Evolutionary conservation across 2,113 vertebrate genomes (phyloP), one percentile per base, ranked within the genome.

Genomic region (Lucifuga dentata): DNA sequence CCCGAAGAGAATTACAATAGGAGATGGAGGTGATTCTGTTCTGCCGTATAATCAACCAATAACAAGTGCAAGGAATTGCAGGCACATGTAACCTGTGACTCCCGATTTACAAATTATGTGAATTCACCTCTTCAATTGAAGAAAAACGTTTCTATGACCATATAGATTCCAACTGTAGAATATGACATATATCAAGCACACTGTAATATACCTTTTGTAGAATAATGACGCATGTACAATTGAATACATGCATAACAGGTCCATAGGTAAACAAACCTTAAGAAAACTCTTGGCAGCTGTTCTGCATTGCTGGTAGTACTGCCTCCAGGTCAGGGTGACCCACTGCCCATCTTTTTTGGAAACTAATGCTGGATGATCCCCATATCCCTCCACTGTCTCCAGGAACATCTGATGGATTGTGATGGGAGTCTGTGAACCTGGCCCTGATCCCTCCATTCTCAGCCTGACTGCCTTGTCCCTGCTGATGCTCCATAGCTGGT

Each of bases 251-350:
- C 48, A 66, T 16, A 33, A 11, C 4, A 17, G 20, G 16, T 52
- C 5, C 5, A 21, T 6, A n/a, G 21, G 50, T 29, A 59, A 16
- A 81, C 90, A 53, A 17, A 94, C 94, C 93, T 91, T 93, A 23
- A 95, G 85, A 57, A 94, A 93, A 24, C 92, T 91, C 62, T 92
- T 94, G 5, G 94, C 93, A 5, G 93, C 92, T 1, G 68, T 52
- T 35, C 91, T 73, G 33, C 92, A 92, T 48, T 91, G 81, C 12
- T 87, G 68, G 3, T 92, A 91, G 78, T 95, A 95, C 7, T 92
- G 67, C 26, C 70, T 86, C 65, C 83, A 94, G 0, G 90, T 90
- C 53, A 92, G 9, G 0, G 51, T 85, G 44, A 52, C 44, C 92
- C 86, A 91, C 13, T 52, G 60, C 9, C 84, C 89, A 0, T 86